Conservation (phyloP, 2,797 vertebrate genomes). For the Choloepus didactylus region DNA sequence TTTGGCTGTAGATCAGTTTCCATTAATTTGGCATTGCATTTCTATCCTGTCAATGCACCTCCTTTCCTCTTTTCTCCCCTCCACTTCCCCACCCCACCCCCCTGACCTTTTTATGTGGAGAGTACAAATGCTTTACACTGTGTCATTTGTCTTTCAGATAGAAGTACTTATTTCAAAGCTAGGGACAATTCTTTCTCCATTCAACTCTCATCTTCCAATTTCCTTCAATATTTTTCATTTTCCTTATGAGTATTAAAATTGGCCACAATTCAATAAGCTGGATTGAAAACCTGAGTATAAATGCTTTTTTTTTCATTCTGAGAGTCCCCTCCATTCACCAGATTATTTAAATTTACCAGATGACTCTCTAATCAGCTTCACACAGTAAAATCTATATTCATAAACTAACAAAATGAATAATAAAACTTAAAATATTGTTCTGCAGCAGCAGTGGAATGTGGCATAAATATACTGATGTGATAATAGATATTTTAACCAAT, state of each 20-base stretch:
- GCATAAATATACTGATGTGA: background rate
- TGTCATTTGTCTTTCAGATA: background rate
- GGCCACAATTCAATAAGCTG: background rate
- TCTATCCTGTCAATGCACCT: no score
- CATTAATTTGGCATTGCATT: background rate
- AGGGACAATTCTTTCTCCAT: background rate
- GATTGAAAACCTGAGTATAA: background rate
- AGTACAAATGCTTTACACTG: background rate
- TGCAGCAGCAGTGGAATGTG: background rate
- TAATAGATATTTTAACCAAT: background rate
- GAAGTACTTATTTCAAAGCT: background rate
- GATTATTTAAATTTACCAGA: background rate
- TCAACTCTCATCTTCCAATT: background rate
- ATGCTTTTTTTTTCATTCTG: background rate
- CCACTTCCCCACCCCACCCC: background rate
- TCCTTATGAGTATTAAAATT: background rate
- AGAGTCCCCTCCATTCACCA: background rate
- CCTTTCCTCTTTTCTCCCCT: background rate
- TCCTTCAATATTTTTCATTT: background rate
- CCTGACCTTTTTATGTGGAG: background rate
- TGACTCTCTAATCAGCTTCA: background rate
- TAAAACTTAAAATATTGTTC: background rate
- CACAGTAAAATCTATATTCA: background rate
- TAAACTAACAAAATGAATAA: background rate
- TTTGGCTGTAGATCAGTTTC: background rate